These are phyloP conservation scores for Lasioglossum lativentre DNA, from an alignment of 2,888 invertebrate genomes.

Conservation along the genomic window DNA sequence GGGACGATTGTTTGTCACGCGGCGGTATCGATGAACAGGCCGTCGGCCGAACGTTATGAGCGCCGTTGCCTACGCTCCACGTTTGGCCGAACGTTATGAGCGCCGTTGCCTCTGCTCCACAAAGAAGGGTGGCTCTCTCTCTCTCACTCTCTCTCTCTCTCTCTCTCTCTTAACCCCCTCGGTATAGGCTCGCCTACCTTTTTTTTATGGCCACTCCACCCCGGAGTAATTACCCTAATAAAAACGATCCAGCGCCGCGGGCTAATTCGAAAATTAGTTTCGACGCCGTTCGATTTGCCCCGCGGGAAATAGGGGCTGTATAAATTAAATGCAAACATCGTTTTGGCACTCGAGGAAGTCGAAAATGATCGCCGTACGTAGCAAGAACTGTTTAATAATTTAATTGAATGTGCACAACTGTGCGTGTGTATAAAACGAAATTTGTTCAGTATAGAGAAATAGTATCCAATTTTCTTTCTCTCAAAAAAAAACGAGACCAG, in stretches of 20 bases:
- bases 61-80: neutral
- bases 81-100: constrained; percentile 34
- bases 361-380: neutral
- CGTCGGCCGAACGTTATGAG: constrained; percentile 42
- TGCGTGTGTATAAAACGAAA: neutral
- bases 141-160: too few relatives aligned
- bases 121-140: too few relatives aligned
- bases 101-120: too few relatives aligned
- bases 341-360: neutral
- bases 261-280: constrained; percentile 31
- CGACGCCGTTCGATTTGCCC: constrained; percentile 3
- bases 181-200: neutral
- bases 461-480: neutral
- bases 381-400: neutral
- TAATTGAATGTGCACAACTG: neutral
- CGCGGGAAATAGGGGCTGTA: neutral
- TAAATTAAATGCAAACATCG: neutral
- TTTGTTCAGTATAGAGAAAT: neutral
- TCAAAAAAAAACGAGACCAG: neutral
- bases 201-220: constrained; percentile 7
- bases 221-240: constrained; percentile 24
- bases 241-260: constrained; percentile 20
- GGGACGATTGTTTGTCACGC: constrained; percentile 70
- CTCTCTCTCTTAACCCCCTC: neutral
- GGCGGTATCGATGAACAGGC: constrained; percentile 68